Evolutionary conservation across 2,888 invertebrate species (phyloP).

Genomic region (Drosophila ochracea): DNA sequence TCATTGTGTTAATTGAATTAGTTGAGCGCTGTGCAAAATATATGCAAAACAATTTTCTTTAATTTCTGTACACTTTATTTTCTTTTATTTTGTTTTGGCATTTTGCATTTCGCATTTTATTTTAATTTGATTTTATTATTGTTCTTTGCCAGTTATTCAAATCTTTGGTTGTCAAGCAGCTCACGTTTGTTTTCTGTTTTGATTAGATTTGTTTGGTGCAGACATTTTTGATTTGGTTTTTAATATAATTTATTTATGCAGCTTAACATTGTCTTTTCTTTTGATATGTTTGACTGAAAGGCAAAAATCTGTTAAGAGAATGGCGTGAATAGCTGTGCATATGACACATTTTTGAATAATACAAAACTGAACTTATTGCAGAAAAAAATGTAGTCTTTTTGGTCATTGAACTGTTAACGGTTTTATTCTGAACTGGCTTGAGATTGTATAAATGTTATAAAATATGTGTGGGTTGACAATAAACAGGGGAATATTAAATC

Average conservation of each 20-base stretch:
- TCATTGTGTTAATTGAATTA: constrained; percentile 78
- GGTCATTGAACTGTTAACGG: constrained; percentile 53
- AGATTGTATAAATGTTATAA: constrained; percentile 2
- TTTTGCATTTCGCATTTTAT: constrained; percentile 19
- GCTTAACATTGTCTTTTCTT: constrained; percentile 23
- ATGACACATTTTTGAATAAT: neutral
- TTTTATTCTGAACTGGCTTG: neutral
- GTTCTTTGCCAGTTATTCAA: constrained; percentile 48
- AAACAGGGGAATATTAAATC: neutral
- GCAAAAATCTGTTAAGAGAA: constrained; percentile 33
- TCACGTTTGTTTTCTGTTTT: constrained; percentile 53
- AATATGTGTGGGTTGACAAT: neutral
- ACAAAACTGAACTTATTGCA: neutral
- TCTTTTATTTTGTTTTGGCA: constrained; percentile 3
- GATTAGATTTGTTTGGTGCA: constrained; percentile 56
- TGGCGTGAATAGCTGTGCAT: constrained; percentile 49
- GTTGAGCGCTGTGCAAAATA: constrained; percentile 53
- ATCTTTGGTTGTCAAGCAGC: constrained; percentile 56
- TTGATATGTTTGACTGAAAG: constrained; percentile 25
- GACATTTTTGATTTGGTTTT: constrained; percentile 45
- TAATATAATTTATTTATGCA: constrained; percentile 68
- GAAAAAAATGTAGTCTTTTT: constrained; percentile 9
- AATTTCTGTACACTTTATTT: constrained; percentile 19
- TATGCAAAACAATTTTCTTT: constrained; percentile 58
- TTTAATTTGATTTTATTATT: constrained; percentile 66